These are phyloP conservation scores for Pseudolaguvia tuberculata DNA, from an alignment of 2,113 vertebrate genomes.

Conservation along the genomic window DNA sequence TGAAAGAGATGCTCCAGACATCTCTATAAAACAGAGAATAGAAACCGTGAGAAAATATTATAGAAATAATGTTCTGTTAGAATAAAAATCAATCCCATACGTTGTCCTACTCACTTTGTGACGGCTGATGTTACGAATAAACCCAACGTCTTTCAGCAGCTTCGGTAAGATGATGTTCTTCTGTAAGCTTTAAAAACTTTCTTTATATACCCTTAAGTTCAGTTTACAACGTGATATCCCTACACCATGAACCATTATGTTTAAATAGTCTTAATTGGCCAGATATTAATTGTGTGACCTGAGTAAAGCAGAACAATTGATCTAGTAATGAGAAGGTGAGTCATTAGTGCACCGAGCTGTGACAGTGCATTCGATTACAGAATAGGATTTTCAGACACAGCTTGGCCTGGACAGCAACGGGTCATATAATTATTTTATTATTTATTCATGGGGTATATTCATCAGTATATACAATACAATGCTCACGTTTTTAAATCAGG, in stretches of 20 bases:
- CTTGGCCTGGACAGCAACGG: background rate
- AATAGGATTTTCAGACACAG: background rate
- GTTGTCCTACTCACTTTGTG: slow-evolving; percentile 37
- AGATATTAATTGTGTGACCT: slow-evolving; percentile 47
- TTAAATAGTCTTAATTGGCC: slow-evolving; percentile 38
- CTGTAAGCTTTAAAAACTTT: background rate
- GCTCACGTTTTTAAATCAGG: background rate
- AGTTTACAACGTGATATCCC: slow-evolving; percentile 38
- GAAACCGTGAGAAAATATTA: background rate
- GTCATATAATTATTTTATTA: background rate
- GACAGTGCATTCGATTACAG: slow-evolving; percentile 43
- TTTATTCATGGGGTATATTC: too few species aligned
- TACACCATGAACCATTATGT: slow-evolving; percentile 41
- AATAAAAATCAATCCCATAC: background rate
- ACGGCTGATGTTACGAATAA: slow-evolving; percentile 21
- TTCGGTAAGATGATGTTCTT: slow-evolving; percentile 6
- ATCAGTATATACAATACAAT: too few species aligned
- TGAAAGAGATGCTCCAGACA: slow-evolving; percentile 56
- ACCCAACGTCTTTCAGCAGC: background rate
- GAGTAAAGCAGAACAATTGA: slow-evolving; percentile 30
- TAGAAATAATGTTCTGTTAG: background rate
- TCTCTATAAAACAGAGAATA: slow-evolving; percentile 38
- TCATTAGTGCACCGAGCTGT: slow-evolving; percentile 35
- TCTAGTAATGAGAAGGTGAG: slow-evolving; percentile 18
- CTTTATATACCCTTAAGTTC: slow-evolving; percentile 47